These are phyloP conservation scores for Copidosoma aretas DNA, from an alignment of 2,888 invertebrate species.

Conservation along the genomic window DNA sequence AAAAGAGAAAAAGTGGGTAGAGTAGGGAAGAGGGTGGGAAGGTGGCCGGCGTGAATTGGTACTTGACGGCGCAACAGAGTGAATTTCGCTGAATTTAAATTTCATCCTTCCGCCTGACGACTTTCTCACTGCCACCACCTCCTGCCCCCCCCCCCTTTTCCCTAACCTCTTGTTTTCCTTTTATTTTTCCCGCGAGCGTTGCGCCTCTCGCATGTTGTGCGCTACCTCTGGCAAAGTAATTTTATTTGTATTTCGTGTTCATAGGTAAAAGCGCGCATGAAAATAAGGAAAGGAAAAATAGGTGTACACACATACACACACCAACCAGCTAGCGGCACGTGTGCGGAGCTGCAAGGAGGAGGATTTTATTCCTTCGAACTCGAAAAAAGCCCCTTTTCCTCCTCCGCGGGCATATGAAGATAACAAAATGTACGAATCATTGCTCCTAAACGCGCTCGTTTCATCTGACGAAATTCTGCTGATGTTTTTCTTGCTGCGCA, in stretches of 20 bases:
- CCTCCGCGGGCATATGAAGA: slow-evolving; percentile 8
- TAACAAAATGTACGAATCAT: slow-evolving; percentile 15
- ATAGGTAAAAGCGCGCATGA: slow-evolving; percentile 1
- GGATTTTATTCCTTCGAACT: slow-evolving; percentile 33
- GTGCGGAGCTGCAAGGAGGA: neutral
- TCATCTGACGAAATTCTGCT: neutral
- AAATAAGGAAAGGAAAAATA: slow-evolving; percentile 14
- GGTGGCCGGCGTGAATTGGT: slow-evolving; percentile 43
- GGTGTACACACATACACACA: slow-evolving; percentile 5
- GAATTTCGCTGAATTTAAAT: slow-evolving; percentile 49
- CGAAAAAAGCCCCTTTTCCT: slow-evolving; percentile 17
- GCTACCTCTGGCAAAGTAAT: slow-evolving; percentile 19
- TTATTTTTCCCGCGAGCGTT: slow-evolving; percentile 1
- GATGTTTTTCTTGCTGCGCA: too few species aligned
- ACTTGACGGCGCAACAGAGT: slow-evolving; percentile 45
- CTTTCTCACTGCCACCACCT: neutral
- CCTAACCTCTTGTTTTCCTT: neutral
- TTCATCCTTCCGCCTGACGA: slow-evolving; percentile 44
- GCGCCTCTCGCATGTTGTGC: neutral
- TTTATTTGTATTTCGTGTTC: slow-evolving; percentile 20
- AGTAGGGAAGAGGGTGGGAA: slow-evolving; percentile 14
- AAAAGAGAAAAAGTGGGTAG: neutral
- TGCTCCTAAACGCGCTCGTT: slow-evolving; percentile 16
- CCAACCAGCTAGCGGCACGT: neutral
- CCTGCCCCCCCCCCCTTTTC: neutral